These are phyloP conservation scores for Acestrorhynchus altus DNA, from an alignment of 2,797 vertebrate genomes.

Conservation along the genomic window DNA sequence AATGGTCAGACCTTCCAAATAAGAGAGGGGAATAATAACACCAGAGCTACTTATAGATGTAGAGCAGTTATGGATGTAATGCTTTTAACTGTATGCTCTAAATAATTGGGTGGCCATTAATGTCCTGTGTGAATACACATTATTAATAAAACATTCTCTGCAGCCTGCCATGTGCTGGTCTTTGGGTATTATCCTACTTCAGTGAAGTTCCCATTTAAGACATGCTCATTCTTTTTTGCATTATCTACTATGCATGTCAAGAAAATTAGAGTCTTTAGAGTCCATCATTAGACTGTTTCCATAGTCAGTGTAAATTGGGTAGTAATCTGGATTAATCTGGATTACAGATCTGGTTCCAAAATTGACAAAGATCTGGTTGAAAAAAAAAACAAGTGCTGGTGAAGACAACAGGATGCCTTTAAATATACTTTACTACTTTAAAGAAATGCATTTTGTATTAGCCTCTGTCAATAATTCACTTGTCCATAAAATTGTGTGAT, in stretches of 20 bases:
- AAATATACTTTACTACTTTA: too few species aligned
- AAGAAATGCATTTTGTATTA: too few species aligned
- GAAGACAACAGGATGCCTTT: too few species aligned
- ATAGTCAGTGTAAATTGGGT: background rate
- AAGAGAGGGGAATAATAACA: background rate
- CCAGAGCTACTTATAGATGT: slow-evolving; percentile 12
- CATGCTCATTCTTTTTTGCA: background rate
- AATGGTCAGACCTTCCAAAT: slow-evolving; percentile 19
- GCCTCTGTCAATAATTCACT: too few species aligned
- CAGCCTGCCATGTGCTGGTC: background rate
- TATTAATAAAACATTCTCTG: slow-evolving; percentile 18
- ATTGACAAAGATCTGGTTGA: too few species aligned
- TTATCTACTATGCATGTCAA: background rate
- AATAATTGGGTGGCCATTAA: slow-evolving; percentile 9
- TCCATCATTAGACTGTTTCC: background rate
- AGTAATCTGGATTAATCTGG: too few species aligned
- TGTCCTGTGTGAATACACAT: slow-evolving; percentile 1
- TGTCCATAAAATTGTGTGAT: too few species aligned
- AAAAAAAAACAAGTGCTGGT: too few species aligned
- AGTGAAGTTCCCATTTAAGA: background rate
- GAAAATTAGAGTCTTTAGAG: slow-evolving; percentile 4
- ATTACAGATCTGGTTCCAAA: too few species aligned
- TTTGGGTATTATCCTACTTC: background rate
- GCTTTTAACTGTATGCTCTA: slow-evolving; percentile 8
- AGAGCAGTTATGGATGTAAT: background rate